phyloP scores from a whole-genome alignment of 1,140 invertebrate species.

The Drosophila seguyi region DNA sequence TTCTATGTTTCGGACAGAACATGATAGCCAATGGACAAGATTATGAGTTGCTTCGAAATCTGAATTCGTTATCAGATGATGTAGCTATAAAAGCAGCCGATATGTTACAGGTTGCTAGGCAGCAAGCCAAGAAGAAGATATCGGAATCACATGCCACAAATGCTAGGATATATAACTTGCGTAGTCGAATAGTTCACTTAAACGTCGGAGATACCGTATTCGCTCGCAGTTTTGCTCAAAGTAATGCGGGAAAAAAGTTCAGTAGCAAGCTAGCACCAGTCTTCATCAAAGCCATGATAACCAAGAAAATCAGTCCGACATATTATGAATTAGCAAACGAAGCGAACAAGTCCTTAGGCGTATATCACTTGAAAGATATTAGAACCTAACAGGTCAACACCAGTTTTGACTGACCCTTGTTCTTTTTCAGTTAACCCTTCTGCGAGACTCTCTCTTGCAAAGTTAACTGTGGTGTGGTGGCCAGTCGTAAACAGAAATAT shows the following conservation, averaged over 20 bases:
- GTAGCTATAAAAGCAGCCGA: neutral
- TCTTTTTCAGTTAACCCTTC: too few relatives aligned
- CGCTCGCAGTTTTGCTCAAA: slow-evolving; percentile 21
- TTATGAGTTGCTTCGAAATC: slow-evolving; percentile 11
- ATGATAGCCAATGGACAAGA: slow-evolving; percentile 37
- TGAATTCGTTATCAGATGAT: slow-evolving; percentile 19
- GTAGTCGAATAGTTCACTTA: neutral
- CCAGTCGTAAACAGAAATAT: too few relatives aligned
- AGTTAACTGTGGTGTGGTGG: too few relatives aligned
- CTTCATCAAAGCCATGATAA: neutral
- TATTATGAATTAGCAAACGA: too few relatives aligned
- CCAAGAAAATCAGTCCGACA: slow-evolving; percentile 1
- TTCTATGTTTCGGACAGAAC: slow-evolving; percentile 24
- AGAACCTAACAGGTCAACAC: too few relatives aligned
- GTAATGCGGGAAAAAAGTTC: slow-evolving; percentile 9
- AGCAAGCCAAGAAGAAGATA: slow-evolving; percentile 3
- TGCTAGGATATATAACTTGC: neutral
- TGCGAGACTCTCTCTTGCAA: too few relatives aligned
- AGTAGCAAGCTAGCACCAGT: slow-evolving; percentile 11
- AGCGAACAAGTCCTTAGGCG: neutral
- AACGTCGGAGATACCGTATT: slow-evolving; percentile 19
- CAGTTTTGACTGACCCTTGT: too few relatives aligned
- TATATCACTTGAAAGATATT: too few relatives aligned
- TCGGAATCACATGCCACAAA: neutral
- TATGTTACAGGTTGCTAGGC: neutral